A percentile compares a stretch with the other conserved stretches of the same genome.
Conservation (phyloP, 2,797 vertebrate genomes). For the Chrysocyon brachyurus region DNA sequence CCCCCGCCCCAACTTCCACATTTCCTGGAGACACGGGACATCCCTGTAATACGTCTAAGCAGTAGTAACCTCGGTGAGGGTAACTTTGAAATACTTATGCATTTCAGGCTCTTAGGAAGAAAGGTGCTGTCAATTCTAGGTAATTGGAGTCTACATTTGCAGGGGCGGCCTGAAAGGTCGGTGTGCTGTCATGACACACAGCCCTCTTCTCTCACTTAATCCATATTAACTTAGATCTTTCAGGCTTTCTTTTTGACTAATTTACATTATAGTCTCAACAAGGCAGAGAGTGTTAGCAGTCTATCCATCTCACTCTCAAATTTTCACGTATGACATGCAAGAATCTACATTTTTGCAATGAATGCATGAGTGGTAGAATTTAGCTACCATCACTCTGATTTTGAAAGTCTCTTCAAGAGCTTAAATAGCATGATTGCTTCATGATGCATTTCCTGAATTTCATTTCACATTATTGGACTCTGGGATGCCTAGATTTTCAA, state of each 20-base stretch:
- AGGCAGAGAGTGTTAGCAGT: background rate
- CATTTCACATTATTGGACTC: background rate
- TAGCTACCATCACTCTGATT: background rate
- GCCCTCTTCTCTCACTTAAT: rapidly evolving
- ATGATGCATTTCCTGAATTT: constrained; percentile 25
- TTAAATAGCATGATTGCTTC: background rate
- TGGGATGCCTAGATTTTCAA: background rate
- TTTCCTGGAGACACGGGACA: background rate
- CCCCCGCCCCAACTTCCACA: background rate
- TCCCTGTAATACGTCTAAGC: rapidly evolving
- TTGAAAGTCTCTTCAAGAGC: background rate
- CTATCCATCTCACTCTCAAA: background rate
- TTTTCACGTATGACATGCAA: rapidly evolving
- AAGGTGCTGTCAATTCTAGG: background rate
- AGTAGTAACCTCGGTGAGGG: background rate
- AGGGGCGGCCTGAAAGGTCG: background rate
- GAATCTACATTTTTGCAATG: background rate
- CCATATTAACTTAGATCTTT: rapidly evolving
- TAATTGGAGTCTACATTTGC: rapidly evolving
- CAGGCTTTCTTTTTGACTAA: background rate
- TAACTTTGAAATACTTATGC: rapidly evolving
- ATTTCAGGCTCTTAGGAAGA: background rate
- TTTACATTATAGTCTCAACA: rapidly evolving
- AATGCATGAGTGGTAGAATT: background rate
- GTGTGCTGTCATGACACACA: rapidly evolving